phyloP scores from a whole-genome alignment of 2,113 vertebrate species.

The Daubentonia madagascariensis region DNA sequence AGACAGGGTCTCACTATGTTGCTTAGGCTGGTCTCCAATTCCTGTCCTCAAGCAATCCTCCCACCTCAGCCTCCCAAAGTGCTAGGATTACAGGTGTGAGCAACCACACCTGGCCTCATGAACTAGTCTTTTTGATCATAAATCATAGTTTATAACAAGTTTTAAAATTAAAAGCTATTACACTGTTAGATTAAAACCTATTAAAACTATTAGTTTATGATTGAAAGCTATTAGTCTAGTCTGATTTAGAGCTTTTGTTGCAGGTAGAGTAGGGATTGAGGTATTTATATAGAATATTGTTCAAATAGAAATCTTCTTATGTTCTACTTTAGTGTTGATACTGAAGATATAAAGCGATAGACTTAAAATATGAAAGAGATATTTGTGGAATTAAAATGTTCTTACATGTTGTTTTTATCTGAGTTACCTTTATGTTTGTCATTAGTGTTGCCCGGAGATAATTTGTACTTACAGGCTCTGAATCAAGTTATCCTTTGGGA shows the following conservation, averaged over 20 bases:
- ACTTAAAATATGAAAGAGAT: background rate
- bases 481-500: slow-evolving; percentile 99
- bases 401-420: background rate
- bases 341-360: background rate
- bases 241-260: background rate
- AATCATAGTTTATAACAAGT: background rate
- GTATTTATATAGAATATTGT: background rate
- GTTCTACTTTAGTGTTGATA: background rate
- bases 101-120: too few relatives aligned
- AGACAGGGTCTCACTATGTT: too few relatives aligned
- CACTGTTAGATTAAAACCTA: background rate
- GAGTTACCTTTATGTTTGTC: background rate
- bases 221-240: background rate
- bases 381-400: background rate
- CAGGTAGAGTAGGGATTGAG: background rate
- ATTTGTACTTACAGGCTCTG: slow-evolving; percentile 80
- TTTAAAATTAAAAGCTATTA: slow-evolving; percentile 27
- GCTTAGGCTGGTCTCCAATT: background rate
- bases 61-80: too few relatives aligned
- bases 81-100: too few relatives aligned
- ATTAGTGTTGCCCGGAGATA: background rate
- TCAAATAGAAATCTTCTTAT: background rate
- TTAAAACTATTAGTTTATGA: background rate
- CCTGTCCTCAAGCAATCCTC: background rate
- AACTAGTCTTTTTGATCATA: background rate